phyloP scores from a whole-genome alignment of 2,113 vertebrate species.

The Rhynchomys soricoides region DNA sequence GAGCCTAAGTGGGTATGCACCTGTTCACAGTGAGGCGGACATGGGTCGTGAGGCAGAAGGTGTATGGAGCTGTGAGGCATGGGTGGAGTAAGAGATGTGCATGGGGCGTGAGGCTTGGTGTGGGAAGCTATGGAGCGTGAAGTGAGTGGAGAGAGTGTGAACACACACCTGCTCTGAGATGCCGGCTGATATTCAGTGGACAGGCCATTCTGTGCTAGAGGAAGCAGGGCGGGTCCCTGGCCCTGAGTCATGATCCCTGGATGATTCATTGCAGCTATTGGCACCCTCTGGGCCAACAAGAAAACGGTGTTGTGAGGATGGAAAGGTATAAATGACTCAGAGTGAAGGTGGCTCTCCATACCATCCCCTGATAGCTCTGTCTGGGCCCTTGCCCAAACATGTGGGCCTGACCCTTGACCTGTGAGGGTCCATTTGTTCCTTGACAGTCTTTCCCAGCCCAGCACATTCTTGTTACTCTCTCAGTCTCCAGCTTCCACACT shows the following conservation, averaged over 20 bases:
- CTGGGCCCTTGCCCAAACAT: background rate
- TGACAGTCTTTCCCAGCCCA: background rate
- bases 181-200: background rate
- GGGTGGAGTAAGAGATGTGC: background rate
- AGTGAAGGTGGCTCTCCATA: background rate
- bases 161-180: too few relatives aligned
- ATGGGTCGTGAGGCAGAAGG: rapidly evolving
- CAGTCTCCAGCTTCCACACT: too few relatives aligned
- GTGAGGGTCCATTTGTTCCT: rapidly evolving
- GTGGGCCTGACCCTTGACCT: background rate
- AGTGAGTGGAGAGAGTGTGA: too few relatives aligned
- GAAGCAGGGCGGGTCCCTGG: background rate
- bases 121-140: too few relatives aligned
- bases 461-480: background rate
- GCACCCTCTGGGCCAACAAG: background rate
- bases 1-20: background rate
- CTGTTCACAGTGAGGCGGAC: background rate
- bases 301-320: background rate
- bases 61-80: background rate
- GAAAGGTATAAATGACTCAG: background rate
- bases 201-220: background rate
- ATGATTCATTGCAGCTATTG: background rate
- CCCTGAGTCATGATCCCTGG: background rate
- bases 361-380: background rate
- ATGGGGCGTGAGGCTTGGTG: background rate